Conservation (phyloP, 1,140 invertebrate genomes). For the Popillia japonica region DNA sequence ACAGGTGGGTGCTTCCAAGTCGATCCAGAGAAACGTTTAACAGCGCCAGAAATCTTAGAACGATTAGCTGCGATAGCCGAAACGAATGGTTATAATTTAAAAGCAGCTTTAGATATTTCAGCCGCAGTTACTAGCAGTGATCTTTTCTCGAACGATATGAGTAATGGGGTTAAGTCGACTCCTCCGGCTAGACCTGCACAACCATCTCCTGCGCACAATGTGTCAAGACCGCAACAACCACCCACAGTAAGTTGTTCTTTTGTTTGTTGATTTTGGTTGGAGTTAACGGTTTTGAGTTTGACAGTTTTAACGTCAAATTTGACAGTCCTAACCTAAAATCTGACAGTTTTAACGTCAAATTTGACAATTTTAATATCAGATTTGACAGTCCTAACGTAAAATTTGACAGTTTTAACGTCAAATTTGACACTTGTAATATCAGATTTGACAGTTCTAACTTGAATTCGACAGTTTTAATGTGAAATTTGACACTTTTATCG, state of each 20-base stretch:
- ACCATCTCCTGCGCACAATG: constrained; percentile 52
- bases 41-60: constrained; percentile 82
- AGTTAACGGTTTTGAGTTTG: not conserved
- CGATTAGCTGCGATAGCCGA: constrained; percentile 87
- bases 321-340: too few relatives aligned
- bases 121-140: constrained; percentile 47
- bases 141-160: constrained; percentile 43
- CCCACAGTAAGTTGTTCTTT: constrained; percentile 43
- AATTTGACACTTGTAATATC: too few relatives aligned
- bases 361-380: too few relatives aligned
- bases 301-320: too few relatives aligned
- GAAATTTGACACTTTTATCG: too few relatives aligned
- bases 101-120: constrained; percentile 76
- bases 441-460: too few relatives aligned
- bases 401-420: too few relatives aligned
- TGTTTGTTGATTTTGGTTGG: too few relatives aligned
- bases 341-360: too few relatives aligned
- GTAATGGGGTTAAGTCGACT: constrained; percentile 50
- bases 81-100: constrained; percentile 79
- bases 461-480: too few relatives aligned
- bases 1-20: constrained; percentile 82
- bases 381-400: too few relatives aligned
- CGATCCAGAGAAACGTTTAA: constrained; percentile 81
- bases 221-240: constrained; percentile 38
- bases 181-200: constrained; percentile 54